These are phyloP conservation scores for Rhingia campestris DNA, from an alignment of 2,888 invertebrate species.

Conservation along the genomic window DNA sequence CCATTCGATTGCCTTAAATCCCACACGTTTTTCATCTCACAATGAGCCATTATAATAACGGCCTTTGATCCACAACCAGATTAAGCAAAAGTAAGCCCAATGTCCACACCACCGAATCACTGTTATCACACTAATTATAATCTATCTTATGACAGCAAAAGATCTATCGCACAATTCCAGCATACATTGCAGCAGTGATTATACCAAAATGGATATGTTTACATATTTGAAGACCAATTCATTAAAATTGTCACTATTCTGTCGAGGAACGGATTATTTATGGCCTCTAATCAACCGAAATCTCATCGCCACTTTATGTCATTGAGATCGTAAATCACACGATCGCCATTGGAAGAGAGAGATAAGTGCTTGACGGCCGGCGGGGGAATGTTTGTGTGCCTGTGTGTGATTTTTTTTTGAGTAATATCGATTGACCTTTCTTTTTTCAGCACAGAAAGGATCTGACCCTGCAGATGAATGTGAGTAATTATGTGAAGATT, in stretches of 20 bases:
- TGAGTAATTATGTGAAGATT: constrained; percentile 57
- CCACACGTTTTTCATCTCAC: too few species aligned
- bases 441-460: not conserved
- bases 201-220: not conserved
- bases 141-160: constrained; percentile 16
- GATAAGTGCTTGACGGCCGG: constrained; percentile 66
- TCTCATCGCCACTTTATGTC: constrained; percentile 58
- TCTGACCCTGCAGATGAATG: not conserved
- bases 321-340: constrained; percentile 68
- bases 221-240: constrained; percentile 60
- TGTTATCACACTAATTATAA: constrained; percentile 66
- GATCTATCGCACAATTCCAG: constrained; percentile 29
- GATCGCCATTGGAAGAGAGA: constrained; percentile 57
- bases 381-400: not conserved
- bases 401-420: constrained; percentile 29
- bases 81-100: not conserved
- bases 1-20: too few species aligned
- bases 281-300: constrained; percentile 68
- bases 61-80: not conserved
- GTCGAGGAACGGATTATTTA: constrained; percentile 63
- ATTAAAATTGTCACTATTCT: constrained; percentile 70
- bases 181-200: constrained; percentile 2
- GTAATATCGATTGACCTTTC: constrained; percentile 38
- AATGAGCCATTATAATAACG: not conserved
- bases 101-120: constrained; percentile 22